Evolutionary conservation across 1,140 invertebrate species (phyloP), one percentile per base, ranked within the genome.

Genomic region (Pseudomyrmex cubaensis): DNA sequence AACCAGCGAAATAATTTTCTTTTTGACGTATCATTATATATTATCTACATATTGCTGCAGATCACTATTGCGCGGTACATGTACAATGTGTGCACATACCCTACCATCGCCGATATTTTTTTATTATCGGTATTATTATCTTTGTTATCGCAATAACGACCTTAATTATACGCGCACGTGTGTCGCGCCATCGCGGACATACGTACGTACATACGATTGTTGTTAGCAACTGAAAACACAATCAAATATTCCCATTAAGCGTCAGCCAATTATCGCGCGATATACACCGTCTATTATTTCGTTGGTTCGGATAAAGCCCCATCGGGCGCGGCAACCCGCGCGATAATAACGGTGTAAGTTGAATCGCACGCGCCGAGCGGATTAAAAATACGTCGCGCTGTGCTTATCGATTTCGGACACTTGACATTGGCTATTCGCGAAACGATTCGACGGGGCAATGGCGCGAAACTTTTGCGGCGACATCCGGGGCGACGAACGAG

Each of bases 241-340:
- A 59, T 72, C 54, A 54, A 70, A 80, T 57, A n/a, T 57, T 72
- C 44, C 44, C 66, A 72, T 80, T 80, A 80, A 80, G 72, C 22
- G 54, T 80, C 76, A 80, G 76, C 76, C 76, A 72, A 80, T 80
- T 80, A 80, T 59, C 66, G 64, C 25, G 66, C 35, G 35, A 35
- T 35, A 7, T 35, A 72, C 50, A 48, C 12, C 74, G 61, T 63
- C 59, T 78, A 70, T 80, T 80, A 54, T 80, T 72, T 35, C 54
- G 44, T 44, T 54, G 25, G 59, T 35, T 66, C 12, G 74, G 54
- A 70, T 72, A 59, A 70, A 78, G 64, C 64, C 70, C 76, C 57
- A 70, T 59, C 64, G 35, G 13, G 44, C 13, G 57, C 59, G 35
- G 74, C 74, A 20, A 48, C 35, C 5, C 13, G 5, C 2, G 1